Base-by-base conservation (phyloP, 1,140 invertebrate genomes). In the Lordiphosa mommai region DNA sequence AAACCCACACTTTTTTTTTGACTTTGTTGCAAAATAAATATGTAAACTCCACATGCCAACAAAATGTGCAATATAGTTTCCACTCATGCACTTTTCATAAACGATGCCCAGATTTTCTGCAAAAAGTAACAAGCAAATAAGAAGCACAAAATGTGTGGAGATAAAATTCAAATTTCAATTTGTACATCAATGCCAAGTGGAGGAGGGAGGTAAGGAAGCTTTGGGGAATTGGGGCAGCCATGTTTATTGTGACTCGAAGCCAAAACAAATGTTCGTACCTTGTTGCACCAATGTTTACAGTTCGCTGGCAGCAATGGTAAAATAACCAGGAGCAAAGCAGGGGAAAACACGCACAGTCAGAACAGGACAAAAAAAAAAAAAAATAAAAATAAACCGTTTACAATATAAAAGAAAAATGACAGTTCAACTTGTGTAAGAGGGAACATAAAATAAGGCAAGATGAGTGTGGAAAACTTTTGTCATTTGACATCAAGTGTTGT, bases 141-240 rank as follows among this genome's bases (percentile, higher is more conserved):
- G 67, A 79, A 77, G 59, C 71, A 66, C 65, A 61, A 80, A 80
- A 67, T 82, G 76, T 82, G 60, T 43, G 61, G 57, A 71, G 66
- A 80, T 74, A 80, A 80, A 82, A 80, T 80, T 80, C 76, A 76
- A 80, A 80, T 82, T 80, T 80, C 66, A 82, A 80, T 80, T 80
- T 82, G 50, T 67, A 43, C 76, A 74, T 82, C 61, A 68, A 79
- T 48, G 58, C 34, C 29, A 34, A 29, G 32, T 37, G 36, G 23
- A 33, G 40, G 29, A 23, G 46, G 38, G 29, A 50, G 40, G n/a
- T n/a, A n/a, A n/a, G n/a, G n/a, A 13, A 41, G 20, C 32, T 36
- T 7, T 46, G 16, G 10, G 40, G 40, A 17, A 13, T 23, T 23
- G 4, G 20, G n/a, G 40, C 29, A 34, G 60, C 72, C 58, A 72